A percentile compares a stretch with the other conserved stretches of the same genome.
Evolutionary conservation across 2,113 vertebrate species (phyloP).

Genomic region (Globicephala melas): DNA sequence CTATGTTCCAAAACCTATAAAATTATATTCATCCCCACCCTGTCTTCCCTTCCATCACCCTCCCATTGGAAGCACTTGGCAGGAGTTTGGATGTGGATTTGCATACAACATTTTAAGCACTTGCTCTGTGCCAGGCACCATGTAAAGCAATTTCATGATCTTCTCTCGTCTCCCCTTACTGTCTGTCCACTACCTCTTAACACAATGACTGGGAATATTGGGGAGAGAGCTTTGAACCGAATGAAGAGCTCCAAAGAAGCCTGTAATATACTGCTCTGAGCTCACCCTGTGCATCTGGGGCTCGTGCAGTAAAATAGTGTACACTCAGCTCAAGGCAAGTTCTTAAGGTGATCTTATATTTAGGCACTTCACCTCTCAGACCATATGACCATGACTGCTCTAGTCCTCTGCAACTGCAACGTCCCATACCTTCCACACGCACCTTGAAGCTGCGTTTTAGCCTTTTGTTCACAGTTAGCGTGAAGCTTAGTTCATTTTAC

Average conservation of each 20-base stretch:
- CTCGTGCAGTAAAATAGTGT: background rate
- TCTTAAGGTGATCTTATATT: background rate
- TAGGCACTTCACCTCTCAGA: background rate
- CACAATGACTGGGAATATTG: background rate
- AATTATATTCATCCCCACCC: background rate
- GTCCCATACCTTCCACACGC: background rate
- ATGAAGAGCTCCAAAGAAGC: background rate
- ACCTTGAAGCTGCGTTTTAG: background rate
- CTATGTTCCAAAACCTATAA: background rate
- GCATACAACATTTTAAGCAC: background rate
- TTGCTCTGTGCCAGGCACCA: background rate
- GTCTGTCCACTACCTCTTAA: background rate
- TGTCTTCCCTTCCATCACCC: background rate
- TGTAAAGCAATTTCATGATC: background rate
- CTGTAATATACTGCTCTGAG: background rate
- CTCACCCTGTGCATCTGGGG: background rate
- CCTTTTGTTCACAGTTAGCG: background rate
- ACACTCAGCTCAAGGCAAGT: background rate
- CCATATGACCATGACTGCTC: background rate
- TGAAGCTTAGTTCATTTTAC: background rate
- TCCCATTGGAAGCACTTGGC: background rate
- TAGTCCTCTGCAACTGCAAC: too few species aligned
- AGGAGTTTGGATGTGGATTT: background rate
- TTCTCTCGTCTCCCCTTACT: background rate
- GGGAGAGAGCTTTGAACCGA: rapidly evolving